Evolutionary conservation across 2,888 invertebrate species (phyloP).

Genomic region (Erynnis tages): DNA sequence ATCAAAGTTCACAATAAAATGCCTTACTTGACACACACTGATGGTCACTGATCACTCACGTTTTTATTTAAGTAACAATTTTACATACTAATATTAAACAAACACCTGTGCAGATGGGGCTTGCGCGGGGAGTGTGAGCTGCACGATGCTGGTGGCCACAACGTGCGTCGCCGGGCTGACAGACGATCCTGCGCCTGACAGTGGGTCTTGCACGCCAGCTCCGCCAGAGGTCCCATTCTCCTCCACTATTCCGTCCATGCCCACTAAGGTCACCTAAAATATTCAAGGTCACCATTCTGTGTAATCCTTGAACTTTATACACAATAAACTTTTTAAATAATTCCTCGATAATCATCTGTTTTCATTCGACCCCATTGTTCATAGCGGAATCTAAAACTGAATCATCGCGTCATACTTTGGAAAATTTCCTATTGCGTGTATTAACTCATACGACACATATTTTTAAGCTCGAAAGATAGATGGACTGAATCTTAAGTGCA

Average conservation of each 20-base stretch:
- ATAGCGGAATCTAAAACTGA: conserved; percentile 61
- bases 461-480: conserved; percentile 44
- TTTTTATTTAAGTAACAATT: conserved; percentile 5
- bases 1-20: conserved; percentile 9
- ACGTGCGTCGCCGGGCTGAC: conserved; percentile 67
- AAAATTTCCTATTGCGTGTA: conserved; percentile 74
- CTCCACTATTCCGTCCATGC: conserved; percentile 96
- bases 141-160: conserved; percentile 89
- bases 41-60: conserved; percentile 7
- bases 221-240: conserved; percentile 87
- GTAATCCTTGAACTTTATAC: conserved; percentile 64
- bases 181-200: conserved; percentile 57
- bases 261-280: conserved; percentile 84
- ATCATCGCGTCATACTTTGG: conserved; percentile 68
- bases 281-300: conserved; percentile 79
- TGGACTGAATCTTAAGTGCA: conserved; percentile 44
- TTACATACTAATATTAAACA: conserved; percentile 26
- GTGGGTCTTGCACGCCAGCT: conserved; percentile 62
- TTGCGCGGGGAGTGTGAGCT: conserved; percentile 88
- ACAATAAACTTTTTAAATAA: conserved; percentile 44
- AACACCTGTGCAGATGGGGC: conserved; percentile 85
- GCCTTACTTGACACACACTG: conserved; percentile 4
- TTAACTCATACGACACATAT: conserved; percentile 58
- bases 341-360: conserved; percentile 42
- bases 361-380: conserved; percentile 55